Evolutionary conservation across 2,888 invertebrate species (phyloP).

Genomic region (Tribolium freemani): DNA sequence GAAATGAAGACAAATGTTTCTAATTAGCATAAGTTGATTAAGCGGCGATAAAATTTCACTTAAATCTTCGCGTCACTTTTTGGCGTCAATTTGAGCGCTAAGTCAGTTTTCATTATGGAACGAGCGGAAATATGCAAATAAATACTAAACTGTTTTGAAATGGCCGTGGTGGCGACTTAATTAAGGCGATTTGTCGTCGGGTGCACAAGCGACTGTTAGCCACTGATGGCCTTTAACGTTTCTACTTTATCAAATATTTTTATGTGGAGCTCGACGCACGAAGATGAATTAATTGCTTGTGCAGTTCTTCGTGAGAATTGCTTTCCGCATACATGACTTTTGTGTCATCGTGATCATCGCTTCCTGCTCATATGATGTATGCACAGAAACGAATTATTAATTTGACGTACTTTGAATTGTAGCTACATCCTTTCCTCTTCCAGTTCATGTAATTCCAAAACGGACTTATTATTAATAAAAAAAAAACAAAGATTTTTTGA

Average conservation of each 20-base stretch:
- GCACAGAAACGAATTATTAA: background rate
- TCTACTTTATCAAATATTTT: conserved; percentile 20
- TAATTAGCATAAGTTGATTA: conserved; percentile 6
- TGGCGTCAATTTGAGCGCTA: conserved; percentile 15
- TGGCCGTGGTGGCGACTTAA: conserved; percentile 32
- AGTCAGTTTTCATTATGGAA: conserved; percentile 16
- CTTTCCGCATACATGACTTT: conserved; percentile 27
- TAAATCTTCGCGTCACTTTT: background rate
- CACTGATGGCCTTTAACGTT: conserved; percentile 12
- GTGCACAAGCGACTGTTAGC: conserved; percentile 14
- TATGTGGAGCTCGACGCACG: background rate
- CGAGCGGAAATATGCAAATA: conserved; percentile 35
- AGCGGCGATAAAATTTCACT: background rate
- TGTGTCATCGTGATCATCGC: conserved; percentile 16
- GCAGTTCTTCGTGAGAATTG: conserved; percentile 5
- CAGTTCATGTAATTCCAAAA: background rate
- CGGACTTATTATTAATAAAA: too few relatives aligned
- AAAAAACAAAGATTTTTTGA: too few relatives aligned
- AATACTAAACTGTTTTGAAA: conserved; percentile 21
- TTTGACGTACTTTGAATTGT: background rate
- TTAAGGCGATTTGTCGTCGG: conserved; percentile 31
- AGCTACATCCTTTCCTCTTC: background rate
- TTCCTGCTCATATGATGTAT: background rate
- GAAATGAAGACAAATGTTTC: background rate
- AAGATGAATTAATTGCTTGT: conserved; percentile 16